Percentiles rank a stretch among this genome's conserved stretches.
phyloP scores from a whole-genome alignment of 2,888 invertebrate species.

The Plemyria rubiginata region DNA sequence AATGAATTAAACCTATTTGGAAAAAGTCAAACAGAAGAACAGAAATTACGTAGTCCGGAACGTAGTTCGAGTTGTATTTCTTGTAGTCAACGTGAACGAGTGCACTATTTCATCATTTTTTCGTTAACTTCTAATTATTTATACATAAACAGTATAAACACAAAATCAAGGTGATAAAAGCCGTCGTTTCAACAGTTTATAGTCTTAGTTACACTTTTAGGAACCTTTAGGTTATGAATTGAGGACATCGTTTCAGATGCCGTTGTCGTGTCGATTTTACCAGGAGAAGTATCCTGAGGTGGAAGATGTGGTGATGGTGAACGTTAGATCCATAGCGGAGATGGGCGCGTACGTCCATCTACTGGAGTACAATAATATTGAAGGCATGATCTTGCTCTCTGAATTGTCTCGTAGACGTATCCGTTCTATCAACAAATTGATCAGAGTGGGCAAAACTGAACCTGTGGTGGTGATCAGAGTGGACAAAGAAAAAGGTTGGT shows the following conservation, averaged over 20 bases:
- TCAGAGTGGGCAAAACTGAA: conserved; percentile 99
- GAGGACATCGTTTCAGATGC: conserved; percentile 86
- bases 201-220: conserved; percentile 21
- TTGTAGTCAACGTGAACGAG: conserved; percentile 77
- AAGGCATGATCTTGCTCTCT: conserved; percentile 99
- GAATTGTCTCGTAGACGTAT: conserved; percentile 99
- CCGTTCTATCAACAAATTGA: conserved; percentile 99
- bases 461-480: conserved; percentile 99
- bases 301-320: conserved; percentile 99
- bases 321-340: conserved; percentile 98
- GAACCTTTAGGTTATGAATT: conserved; percentile 67
- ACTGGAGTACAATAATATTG: conserved; percentile 99
- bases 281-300: conserved; percentile 98
- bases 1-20: not conserved
- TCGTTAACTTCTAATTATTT: conserved; percentile 47
- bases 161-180: conserved; percentile 56
- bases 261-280: conserved; percentile 98
- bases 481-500: conserved; percentile 98
- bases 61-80: conserved; percentile 50
- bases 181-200: conserved; percentile 4
- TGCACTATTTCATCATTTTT: conserved; percentile 69
- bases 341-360: conserved; percentile 99
- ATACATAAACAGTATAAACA: conserved; percentile 47
- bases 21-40: not conserved
- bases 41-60: conserved; percentile 40